Base-by-base conservation (phyloP, 1,140 invertebrate species). In the Orussus abietinus region DNA sequence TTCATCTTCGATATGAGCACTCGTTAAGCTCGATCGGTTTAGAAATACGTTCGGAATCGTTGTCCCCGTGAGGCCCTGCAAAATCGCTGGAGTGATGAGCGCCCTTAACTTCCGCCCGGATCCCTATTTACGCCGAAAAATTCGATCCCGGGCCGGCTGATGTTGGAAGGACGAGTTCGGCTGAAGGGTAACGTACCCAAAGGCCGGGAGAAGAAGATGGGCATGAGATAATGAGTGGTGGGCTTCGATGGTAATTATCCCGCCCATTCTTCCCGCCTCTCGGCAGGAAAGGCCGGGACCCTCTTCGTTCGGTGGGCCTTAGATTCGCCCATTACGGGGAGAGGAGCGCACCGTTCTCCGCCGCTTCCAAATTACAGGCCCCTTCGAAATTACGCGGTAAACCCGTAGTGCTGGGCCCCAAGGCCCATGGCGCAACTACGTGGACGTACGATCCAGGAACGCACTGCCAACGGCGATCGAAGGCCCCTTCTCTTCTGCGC, bases 201-300 rank as follows among this genome's bases (percentile, higher is more conserved):
- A 48, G 50, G 48, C 44, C 49, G 48, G 26, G 35, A 47, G 35
- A 51, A 53, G 53, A 54, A 51, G 46, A 26, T 34, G 37, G 49
- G 53, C 60, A 60, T 51, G 60, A 62, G 57, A 63, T 66, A 65
- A 69, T 59, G 60, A 69, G 62, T 59, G 63, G 55, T 62, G 59
- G 54, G 66, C 59, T 64, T 64, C 59, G 57, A 53, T 60, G 64
- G 66, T 68, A 70, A 68, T 70, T 70, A 70, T 66, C 67, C 67
- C 67, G 67, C 67, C 67, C 65, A 70, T 70, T 70, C 64, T 70
- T 68, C 65, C 67, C 67, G 65, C 67, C 67, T 68, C 54, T 47
- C 46, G 38, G 34, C 37, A 30, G 26, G 31, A 25, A n/a, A 25
- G 22, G 22, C 22, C 22, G n/a, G 6, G 22, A 25, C n/a, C n/a